Conservation (phyloP, 2,888 invertebrate genomes). For the Ormyrus nitidulus region DNA sequence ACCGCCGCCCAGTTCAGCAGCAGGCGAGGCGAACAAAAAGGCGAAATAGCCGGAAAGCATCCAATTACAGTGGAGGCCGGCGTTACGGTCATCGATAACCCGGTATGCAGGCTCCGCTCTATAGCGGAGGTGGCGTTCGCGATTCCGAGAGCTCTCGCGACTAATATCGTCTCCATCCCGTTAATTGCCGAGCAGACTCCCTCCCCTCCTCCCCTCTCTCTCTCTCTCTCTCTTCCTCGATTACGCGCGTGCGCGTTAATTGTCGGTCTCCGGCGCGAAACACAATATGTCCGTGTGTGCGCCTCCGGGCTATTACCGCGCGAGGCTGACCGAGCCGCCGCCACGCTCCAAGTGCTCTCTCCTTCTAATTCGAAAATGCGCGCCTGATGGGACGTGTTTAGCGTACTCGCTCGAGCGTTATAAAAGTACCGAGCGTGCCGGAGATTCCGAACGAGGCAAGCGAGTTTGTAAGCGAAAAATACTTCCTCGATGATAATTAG, state of each 20-base stretch:
- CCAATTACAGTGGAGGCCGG: too few species aligned
- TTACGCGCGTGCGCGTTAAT: conserved; percentile 33
- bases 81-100: conserved; percentile 35
- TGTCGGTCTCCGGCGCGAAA: neutral
- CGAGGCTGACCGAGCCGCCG: neutral
- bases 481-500: too few species aligned
- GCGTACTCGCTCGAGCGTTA: too few species aligned
- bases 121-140: neutral
- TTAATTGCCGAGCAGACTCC: conserved; percentile 25
- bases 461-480: too few species aligned
- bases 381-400: neutral
- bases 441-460: too few species aligned
- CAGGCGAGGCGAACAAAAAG: too few species aligned
- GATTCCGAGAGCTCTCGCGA: conserved; percentile 9
- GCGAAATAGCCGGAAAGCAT: too few species aligned
- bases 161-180: conserved; percentile 35
- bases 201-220: neutral
- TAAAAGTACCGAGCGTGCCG: too few species aligned
- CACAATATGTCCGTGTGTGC: conserved; percentile 12
- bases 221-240: conserved; percentile 12
- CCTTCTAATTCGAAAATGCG: conserved; percentile 50
- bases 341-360: conserved; percentile 11
- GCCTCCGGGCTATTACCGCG: neutral
- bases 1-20: too few species aligned
- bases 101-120: neutral